Percentiles rank a stretch among this genome's conserved stretches.
Conservation (phyloP, 2,113 vertebrate genomes). For the Atlantisia rogersi region DNA sequence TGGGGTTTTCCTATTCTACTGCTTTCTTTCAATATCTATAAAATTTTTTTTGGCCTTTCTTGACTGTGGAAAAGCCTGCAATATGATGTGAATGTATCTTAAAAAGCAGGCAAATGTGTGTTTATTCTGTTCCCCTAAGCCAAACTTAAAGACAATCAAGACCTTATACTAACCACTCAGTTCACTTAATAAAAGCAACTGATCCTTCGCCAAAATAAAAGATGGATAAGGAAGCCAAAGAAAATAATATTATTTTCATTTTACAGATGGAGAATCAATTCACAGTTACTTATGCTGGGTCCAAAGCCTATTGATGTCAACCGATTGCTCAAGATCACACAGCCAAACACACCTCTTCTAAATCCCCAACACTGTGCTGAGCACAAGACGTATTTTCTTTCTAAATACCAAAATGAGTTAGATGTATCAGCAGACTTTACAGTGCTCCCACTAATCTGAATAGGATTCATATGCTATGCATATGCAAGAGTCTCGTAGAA, state of each 20-base stretch:
- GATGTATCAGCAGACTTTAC: not conserved
- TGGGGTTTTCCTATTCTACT: not conserved
- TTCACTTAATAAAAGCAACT: not conserved
- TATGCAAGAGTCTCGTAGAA: not conserved
- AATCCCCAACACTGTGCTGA: not conserved
- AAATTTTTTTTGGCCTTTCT: not conserved
- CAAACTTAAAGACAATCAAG: not conserved
- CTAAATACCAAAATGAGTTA: not conserved
- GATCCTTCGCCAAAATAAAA: not conserved
- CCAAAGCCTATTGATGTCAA: not conserved
- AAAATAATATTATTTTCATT: not conserved
- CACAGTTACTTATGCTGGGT: not conserved
- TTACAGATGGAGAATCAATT: not conserved
- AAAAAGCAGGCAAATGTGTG: not conserved
- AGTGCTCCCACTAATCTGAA: not conserved
- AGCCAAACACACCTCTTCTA: not conserved
- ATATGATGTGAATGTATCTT: not conserved
- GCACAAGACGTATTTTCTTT: not conserved
- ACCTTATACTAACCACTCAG: not conserved
- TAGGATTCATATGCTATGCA: not conserved
- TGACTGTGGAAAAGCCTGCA: not conserved
- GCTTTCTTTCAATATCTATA: not conserved
- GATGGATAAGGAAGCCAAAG: not conserved
- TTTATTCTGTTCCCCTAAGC: not conserved
- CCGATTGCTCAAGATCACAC: not conserved